Conservation (phyloP, 2,888 invertebrate species). For the Tyria jacobaeae region DNA sequence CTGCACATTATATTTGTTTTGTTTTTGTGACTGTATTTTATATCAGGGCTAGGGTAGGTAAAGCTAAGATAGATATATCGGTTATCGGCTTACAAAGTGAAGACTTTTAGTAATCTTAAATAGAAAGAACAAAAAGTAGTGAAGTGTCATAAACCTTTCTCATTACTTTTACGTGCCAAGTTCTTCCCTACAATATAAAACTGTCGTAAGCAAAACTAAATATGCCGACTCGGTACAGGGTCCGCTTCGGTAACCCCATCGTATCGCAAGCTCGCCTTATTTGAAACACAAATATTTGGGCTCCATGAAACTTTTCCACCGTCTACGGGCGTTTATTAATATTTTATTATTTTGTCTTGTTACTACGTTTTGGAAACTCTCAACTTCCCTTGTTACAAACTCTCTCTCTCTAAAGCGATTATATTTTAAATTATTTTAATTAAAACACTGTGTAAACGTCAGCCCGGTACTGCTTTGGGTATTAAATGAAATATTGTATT, state of each 20-base stretch:
- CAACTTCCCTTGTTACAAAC: conserved; percentile 84
- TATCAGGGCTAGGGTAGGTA: too few species aligned
- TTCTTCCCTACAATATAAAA: conserved; percentile 36
- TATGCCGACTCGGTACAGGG: conserved; percentile 54
- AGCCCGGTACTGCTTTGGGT: conserved; percentile 59
- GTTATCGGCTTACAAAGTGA: neutral
- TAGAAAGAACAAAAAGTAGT: too few species aligned
- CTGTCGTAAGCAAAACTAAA: conserved; percentile 49
- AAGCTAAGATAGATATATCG: too few species aligned
- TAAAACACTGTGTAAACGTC: conserved; percentile 83
- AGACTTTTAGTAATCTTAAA: neutral
- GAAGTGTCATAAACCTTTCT: too few species aligned
- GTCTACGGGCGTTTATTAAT: conserved; percentile 85
- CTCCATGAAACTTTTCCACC: conserved; percentile 81
- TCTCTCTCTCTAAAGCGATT: conserved; percentile 83
- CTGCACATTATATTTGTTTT: conserved; percentile 11
- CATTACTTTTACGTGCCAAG: neutral
- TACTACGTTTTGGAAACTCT: conserved; percentile 77
- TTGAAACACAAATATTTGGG: conserved; percentile 86
- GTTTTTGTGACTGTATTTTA: neutral
- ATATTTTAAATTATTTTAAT: conserved; percentile 87
- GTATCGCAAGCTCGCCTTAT: conserved; percentile 81
- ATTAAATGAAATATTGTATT: conserved; percentile 62
- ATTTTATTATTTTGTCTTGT: conserved; percentile 87
- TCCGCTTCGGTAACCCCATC: conserved; percentile 70